phyloP scores from a whole-genome alignment of 2,888 invertebrate species.

The Beris chalybata region DNA sequence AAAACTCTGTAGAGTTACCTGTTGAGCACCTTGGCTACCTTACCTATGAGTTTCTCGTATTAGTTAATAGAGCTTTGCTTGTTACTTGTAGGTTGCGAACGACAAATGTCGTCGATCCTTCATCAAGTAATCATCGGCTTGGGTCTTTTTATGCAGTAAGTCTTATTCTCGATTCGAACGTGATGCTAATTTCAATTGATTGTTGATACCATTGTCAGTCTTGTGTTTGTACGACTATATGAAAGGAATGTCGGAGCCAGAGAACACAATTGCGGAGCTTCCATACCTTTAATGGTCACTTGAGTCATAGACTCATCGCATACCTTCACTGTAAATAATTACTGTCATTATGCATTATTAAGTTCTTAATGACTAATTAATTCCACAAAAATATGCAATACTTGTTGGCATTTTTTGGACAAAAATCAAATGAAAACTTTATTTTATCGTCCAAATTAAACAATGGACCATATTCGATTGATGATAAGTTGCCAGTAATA shows the following conservation, averaged over 20 bases:
- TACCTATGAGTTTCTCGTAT: too few relatives aligned
- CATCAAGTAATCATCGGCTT: slow-evolving; percentile 2
- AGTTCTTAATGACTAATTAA: too few relatives aligned
- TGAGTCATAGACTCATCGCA: slow-evolving; percentile 9
- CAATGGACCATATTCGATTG: too few relatives aligned
- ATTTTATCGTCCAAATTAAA: too few relatives aligned
- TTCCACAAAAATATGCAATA: too few relatives aligned
- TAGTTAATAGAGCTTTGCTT: not conserved
- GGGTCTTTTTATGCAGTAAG: not conserved
- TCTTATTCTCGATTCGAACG: slow-evolving; percentile 1
- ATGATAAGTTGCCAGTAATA: too few relatives aligned
- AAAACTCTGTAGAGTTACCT: too few relatives aligned
- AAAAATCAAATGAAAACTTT: too few relatives aligned
- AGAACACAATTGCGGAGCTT: slow-evolving; percentile 3
- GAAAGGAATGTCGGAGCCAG: slow-evolving; percentile 13
- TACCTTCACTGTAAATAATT: too few relatives aligned
- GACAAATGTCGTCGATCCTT: not conserved
- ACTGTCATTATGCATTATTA: too few relatives aligned
- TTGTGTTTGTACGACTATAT: not conserved
- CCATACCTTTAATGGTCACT: not conserved
- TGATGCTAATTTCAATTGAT: slow-evolving; percentile 24
- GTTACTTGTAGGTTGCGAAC: not conserved
- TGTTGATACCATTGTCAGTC: slow-evolving; percentile 6
- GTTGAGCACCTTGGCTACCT: too few relatives aligned
- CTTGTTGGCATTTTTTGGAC: too few relatives aligned